Evolutionary conservation across 2,888 invertebrate species (phyloP).

Genomic region (Bhutanitis thaidina): DNA sequence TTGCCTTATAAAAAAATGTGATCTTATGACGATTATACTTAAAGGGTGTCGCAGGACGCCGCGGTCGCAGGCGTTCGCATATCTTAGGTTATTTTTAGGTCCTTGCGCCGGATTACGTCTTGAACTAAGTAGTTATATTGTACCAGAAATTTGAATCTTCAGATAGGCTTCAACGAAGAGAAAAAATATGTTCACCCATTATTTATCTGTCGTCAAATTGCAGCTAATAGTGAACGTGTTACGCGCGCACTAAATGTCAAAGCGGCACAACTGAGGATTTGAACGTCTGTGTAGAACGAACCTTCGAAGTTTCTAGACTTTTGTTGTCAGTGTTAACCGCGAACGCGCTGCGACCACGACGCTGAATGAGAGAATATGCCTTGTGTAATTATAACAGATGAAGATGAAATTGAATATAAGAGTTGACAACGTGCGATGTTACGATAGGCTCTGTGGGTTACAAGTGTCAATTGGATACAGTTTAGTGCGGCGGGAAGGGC

Average conservation of each 20-base stretch:
- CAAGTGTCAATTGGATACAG: constrained; percentile 62
- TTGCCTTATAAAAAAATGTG: constrained; percentile 79
- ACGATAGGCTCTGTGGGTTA: constrained; percentile 48
- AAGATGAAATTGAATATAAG: constrained; percentile 73
- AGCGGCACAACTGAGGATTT: no score
- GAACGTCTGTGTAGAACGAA: not conserved
- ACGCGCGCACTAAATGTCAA: no score
- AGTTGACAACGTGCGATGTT: constrained; percentile 64
- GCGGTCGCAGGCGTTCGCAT: constrained; percentile 39
- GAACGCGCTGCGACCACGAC: constrained; percentile 42
- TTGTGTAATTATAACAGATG: constrained; percentile 75
- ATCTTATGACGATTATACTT: constrained; percentile 77
- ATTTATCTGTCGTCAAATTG: no score
- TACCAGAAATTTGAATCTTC: no score
- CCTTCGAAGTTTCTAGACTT: not conserved
- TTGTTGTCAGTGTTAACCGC: not conserved
- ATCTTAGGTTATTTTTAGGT: constrained; percentile 5
- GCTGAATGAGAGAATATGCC: constrained; percentile 64
- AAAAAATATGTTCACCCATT: no score
- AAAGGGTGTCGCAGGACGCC: constrained; percentile 56
- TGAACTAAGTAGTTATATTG: not conserved
- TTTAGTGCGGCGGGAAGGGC: constrained; percentile 45
- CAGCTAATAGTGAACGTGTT: no score
- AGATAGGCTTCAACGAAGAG: no score
- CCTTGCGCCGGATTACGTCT: constrained; percentile 18